Evolutionary conservation across 2,888 invertebrate genomes (phyloP), one percentile per base, ranked within the genome.

Genomic region (Xanthia togata): DNA sequence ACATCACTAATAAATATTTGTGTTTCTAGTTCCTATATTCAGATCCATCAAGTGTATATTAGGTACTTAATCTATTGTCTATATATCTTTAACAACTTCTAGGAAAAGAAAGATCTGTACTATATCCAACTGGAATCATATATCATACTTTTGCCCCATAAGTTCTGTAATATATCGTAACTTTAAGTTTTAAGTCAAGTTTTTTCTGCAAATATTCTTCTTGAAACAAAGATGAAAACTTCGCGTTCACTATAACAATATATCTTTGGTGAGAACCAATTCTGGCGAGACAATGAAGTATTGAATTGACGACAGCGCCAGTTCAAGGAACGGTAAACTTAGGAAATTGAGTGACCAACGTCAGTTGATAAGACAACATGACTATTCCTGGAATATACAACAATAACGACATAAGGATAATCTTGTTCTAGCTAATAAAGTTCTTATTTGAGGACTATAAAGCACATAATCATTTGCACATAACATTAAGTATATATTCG

Each of bases 401-500:
- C 17, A 38, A 70, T 68, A 60, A 65, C 35, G 55, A 57, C 20
- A 71, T 69, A n/a, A 67, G 35, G 57, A 59, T 59, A 70, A 59
- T 44, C 6, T 55, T 38, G 41, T 26, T 53, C 14, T 44, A 59
- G 60, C 41, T 67, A 53, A 75, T 64, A 72, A 35, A 50, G 47
- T 31, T 26, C 31, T 31, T 79, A 83, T 53, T 57, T n/a, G 3
- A 41, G 23, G 47, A 50, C 35, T 31, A 35, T 47, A 79, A 53
- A 44, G 67, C 63, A 67, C 41, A 69, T 63, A 79, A 71, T 78
- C 68, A 65, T 71, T 80, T 75, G 79, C 80, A 83, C 75, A 85
- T 77, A 79, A 79, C 73, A 82, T 73, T 90, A 90, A 86, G 86
- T 84, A 60, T 53, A 63, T 71, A 75, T 79, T 88, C 85, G 88